Base-by-base conservation (phyloP, 2,797 vertebrate genomes). In the Rousettus madagascariensis region DNA sequence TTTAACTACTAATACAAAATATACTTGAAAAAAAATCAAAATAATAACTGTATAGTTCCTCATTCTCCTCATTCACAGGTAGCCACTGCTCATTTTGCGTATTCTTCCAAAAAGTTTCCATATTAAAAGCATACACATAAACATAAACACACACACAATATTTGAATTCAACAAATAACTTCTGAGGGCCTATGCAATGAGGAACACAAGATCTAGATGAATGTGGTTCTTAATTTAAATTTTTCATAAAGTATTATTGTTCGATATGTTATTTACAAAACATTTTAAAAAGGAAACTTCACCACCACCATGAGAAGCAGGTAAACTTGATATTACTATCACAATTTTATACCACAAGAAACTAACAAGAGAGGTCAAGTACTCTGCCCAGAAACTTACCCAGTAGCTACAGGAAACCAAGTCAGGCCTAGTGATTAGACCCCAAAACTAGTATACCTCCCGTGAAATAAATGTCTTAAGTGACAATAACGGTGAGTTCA, bases 191-290 rank as follows among this genome's bases (percentile, higher is more conserved):
- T 75, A 46, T 24, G 16, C 36, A 86, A 77, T 71, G 15, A 55
- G 24, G 10, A 87, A 69, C 12, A 85, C 13, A 96, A 71, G 28
- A 83, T 83, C 43, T 83, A 82, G 22, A 92, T 30, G 53, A 57
- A 65, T 3, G 11, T 46, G 3, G 41, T 22, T 80, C 55, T 17
- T 59, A 19, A 89, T 68, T 86, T 78, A 85, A 69, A 66, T 38
- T 86, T 90, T 94, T 95, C 69, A 84, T 30, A 90, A 38, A 93
- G 80, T 57, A 92, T 53, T 74, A 69, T 61, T 61, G 92, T 72
- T 69, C n/a, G 72, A 43, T 77, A 53, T n/a, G 80, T 59, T 90
- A 66, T 22, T 92, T 19, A 78, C 5, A 77, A 88, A 94, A 84
- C 43, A 82, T 86, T 33, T 79, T 20, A 55, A 86, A 96, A 87